These are phyloP conservation scores for Trichomalopsis sarcophagae DNA, from an alignment of 1,140 invertebrate species.

Conservation along the genomic window DNA sequence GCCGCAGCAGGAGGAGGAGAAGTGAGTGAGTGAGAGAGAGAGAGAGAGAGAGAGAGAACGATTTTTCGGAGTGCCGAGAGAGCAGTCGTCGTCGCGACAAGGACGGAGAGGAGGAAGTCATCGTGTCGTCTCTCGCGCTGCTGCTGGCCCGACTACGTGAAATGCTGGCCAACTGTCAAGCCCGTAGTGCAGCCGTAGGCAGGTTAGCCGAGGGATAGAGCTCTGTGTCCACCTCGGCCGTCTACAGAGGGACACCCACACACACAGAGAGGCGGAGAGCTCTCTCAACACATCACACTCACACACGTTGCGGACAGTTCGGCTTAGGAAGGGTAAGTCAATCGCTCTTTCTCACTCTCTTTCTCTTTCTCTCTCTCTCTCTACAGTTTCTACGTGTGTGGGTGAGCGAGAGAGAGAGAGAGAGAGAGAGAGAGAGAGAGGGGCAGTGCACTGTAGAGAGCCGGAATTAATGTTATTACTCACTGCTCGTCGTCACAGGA, in stretches of 20 bases:
- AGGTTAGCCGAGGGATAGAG: slow-evolving; percentile 2
- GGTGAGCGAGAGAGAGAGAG: slow-evolving; percentile 3
- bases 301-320: not conserved
- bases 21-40: not conserved
- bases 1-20: slow-evolving; percentile 7
- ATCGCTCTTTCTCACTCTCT: not conserved
- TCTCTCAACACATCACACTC: not conserved
- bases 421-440: slow-evolving; percentile 24
- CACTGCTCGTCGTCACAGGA: slow-evolving; percentile 38
- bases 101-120: slow-evolving; percentile 6
- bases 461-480: slow-evolving; percentile 46
- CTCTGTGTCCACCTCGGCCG: not conserved
- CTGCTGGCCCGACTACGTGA: not conserved
- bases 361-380: not conserved
- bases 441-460: slow-evolving; percentile 9
- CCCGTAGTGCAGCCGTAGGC: slow-evolving; percentile 1
- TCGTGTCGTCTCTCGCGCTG: not conserved
- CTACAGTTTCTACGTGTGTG: not conserved
- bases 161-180: slow-evolving; percentile 4
- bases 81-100: slow-evolving; percentile 11
- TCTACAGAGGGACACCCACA: not conserved
- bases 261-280: not conserved
- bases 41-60: not conserved
- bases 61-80: slow-evolving; percentile 33
- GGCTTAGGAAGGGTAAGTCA: not conserved